phyloP scores from a whole-genome alignment of 1,140 invertebrate genomes.

The Bradysia coprophila region DNA sequence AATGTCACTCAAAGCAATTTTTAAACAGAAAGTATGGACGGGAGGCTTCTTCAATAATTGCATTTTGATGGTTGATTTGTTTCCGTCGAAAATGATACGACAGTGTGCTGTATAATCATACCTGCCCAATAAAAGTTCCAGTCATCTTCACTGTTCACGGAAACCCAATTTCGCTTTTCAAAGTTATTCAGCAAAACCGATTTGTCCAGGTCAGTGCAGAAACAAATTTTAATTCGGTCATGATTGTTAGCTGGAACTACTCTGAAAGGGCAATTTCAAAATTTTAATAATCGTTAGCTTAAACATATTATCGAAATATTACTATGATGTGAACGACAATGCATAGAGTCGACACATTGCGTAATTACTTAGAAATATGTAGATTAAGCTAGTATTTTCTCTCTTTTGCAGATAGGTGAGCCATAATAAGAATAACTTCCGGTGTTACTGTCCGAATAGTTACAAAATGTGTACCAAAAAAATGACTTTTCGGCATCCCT shows the following conservation, averaged over 20 bases:
- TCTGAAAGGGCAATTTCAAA: constrained; percentile 1
- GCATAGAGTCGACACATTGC: neutral
- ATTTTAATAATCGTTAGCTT: neutral
- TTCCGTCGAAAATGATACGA: too few relatives aligned
- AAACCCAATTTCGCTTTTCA: constrained; percentile 79
- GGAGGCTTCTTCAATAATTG: too few relatives aligned
- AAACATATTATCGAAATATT: neutral
- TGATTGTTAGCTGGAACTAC: constrained; percentile 5
- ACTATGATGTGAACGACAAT: neutral
- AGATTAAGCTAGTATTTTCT: too few relatives aligned
- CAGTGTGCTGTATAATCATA: too few relatives aligned
- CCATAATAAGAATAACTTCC: too few relatives aligned
- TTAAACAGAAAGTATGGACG: too few relatives aligned
- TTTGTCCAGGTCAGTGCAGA: constrained; percentile 86
- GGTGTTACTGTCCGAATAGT: too few relatives aligned
- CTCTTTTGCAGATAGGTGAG: too few relatives aligned
- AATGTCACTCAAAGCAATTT: too few relatives aligned
- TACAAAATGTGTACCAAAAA: too few relatives aligned
- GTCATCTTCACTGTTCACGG: constrained; percentile 81
- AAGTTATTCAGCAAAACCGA: constrained; percentile 90
- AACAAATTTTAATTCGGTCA: constrained; percentile 44
- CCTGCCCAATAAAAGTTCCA: constrained; percentile 97
- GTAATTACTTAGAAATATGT: neutral
- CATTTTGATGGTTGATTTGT: too few relatives aligned
- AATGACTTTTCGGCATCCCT: too few relatives aligned